A percentile compares a stretch with the other conserved stretches of the same genome.
phyloP scores from a whole-genome alignment of 2,888 invertebrate species.

The Scaeva pyrastri region DNA sequence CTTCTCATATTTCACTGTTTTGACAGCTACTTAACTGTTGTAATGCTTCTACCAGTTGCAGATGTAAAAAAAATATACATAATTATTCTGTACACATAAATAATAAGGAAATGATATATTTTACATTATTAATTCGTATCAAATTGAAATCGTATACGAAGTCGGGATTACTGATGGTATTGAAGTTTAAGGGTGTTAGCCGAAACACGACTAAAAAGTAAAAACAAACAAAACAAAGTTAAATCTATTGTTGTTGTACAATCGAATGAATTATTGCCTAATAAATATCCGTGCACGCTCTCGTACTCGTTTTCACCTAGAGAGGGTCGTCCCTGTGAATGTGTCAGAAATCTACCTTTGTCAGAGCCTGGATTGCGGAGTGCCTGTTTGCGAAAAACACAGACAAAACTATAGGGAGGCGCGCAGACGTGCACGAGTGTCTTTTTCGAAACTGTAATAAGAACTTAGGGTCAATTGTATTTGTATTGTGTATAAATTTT shows the following conservation, averaged over 20 bases:
- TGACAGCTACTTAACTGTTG: slow-evolving; percentile 24
- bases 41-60: neutral
- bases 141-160: slow-evolving; percentile 21
- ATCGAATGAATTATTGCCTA: slow-evolving; percentile 71
- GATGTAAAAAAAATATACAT: neutral
- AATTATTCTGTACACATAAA: slow-evolving; percentile 11
- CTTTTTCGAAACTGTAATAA: slow-evolving; percentile 5
- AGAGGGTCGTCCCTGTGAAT: neutral
- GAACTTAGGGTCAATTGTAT: slow-evolving; percentile 46
- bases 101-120: slow-evolving; percentile 20
- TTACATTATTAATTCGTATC: slow-evolving; percentile 56
- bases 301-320: slow-evolving; percentile 29
- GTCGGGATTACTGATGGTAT: neutral
- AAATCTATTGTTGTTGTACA: slow-evolving; percentile 46
- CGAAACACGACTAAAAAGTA: slow-evolving; percentile 8
- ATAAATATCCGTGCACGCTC: slow-evolving; percentile 51
- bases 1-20: slow-evolving; percentile 56
- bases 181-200: slow-evolving; percentile 1
- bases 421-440: slow-evolving; percentile 33
- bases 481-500: slow-evolving; percentile 62
- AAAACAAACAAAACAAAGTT: slow-evolving; percentile 18
- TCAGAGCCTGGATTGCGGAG: neutral
- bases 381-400: slow-evolving; percentile 23
- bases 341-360: neutral
- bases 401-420: slow-evolving; percentile 52